Base-by-base conservation (phyloP, 2,113 vertebrate species). In the Hepsetus odoe region DNA sequence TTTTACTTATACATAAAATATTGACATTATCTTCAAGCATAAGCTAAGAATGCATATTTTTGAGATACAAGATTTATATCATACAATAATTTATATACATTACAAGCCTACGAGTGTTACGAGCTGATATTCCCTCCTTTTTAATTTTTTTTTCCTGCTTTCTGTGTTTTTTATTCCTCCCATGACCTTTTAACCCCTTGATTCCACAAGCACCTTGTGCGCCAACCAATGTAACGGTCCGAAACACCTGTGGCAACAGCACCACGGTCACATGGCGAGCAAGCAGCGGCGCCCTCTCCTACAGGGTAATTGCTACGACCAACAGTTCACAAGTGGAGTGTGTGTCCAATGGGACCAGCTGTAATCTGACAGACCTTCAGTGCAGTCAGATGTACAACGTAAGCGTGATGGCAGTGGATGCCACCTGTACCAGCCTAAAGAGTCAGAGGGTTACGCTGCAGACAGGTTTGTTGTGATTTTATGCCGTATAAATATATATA, bases 361-460 rank as follows among this genome's bases (percentile, higher is more conserved):
- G 91, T 85, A 76, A 30, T 20, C 46, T 93, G 69, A 49, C 61
- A 0, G 70, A 83, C n/a, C 81, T 91, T 4, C 80, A 10, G 30
- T 94, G 93, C 22, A 62, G 91, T 26, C 82, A 86, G 65, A 79
- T 85, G 10, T 94, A 93, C 83, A 84, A 35, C 5, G 18, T 93
- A 9, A 85, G 62, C 0, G 84, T 93, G 72, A 38, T 65, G 20
- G 91, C 91, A 0, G 46, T 70, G 30, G 71, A 82, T 1, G 66
- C 84, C n/a, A 53, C 12, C 30, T 93, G 93, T 68, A 81, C 72
- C 74, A 93, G 91, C 70, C 30, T 61, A 22, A 33, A 33, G 51
- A 93, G 90, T 72, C 28, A 58, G 5, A 42, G 3, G 0, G 30
- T 80, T 35, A 77, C 33, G 26, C 72, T 91, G 8, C 28, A 1